These are phyloP conservation scores for Pocillopora damicornis DNA, from an alignment of 64 coral and sea anemone species.

Conservation along the genomic window DNA sequence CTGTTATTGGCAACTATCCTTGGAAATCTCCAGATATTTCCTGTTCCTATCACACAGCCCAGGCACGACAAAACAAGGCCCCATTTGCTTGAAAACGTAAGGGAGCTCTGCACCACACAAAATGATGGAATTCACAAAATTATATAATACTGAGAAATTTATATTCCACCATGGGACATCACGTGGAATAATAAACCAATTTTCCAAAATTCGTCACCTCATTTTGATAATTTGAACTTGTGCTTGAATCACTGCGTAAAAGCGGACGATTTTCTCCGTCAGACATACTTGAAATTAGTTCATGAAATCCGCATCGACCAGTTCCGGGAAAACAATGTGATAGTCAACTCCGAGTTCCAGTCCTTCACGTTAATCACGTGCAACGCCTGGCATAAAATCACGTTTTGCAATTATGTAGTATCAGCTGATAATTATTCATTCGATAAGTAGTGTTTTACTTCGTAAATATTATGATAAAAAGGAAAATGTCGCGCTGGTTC, in stretches of 20 bases:
- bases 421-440: background rate
- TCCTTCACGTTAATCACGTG: background rate
- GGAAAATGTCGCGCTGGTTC: slow-evolving; percentile 70
- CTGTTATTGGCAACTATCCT: slow-evolving; percentile 83
- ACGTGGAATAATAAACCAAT: no score
- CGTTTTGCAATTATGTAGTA: background rate
- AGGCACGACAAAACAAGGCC: slow-evolving; percentile 73
- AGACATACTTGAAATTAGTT: background rate
- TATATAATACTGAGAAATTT: background rate
- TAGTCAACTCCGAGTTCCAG: background rate
- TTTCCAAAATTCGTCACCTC: background rate
- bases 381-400: background rate
- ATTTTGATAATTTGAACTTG: background rate
- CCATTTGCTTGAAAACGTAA: slow-evolving; percentile 47
- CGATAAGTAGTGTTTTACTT: no score
- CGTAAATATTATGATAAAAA: background rate
- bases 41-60: slow-evolving; percentile 81
- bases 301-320: no score
- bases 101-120: background rate
- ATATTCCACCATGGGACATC: no score
- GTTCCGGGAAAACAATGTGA: no score
- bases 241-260: background rate
- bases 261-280: background rate
- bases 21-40: slow-evolving; percentile 90
- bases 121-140: background rate